Conservation (phyloP, 2,113 vertebrate species). For the chimpanzee (Pan troglodytes) region DNA sequence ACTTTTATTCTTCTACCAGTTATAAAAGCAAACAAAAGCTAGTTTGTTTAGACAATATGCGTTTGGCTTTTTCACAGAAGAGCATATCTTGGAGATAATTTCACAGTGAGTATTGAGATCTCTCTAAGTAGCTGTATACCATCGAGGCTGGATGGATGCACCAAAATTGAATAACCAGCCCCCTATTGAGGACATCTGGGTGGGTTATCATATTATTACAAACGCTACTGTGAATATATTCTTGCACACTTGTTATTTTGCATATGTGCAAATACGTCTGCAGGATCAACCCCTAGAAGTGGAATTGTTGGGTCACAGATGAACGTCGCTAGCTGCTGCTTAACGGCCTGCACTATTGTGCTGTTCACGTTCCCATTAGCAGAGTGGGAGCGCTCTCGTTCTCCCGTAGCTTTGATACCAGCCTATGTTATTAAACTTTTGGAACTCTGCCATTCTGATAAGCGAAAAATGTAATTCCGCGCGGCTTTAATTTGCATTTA, state of each 20-base stretch:
- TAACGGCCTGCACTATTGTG: neutral
- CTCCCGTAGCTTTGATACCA: fast-evolving
- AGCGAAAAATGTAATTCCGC: neutral
- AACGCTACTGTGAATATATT: neutral
- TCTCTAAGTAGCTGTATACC: neutral
- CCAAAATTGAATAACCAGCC: neutral
- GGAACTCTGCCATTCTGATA: neutral
- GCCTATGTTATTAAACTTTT: fast-evolving
- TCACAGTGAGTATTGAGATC: neutral
- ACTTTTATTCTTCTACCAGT: neutral
- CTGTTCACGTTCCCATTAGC: fast-evolving
- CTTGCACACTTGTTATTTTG: neutral
- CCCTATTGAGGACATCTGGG: neutral
- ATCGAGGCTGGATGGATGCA: neutral
- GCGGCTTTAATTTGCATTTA: fast-evolving
- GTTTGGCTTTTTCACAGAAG: neutral
- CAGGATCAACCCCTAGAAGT: neutral
- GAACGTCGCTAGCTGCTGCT: fast-evolving
- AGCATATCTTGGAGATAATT: neutral
- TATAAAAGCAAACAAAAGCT: neutral
- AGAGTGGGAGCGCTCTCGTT: fast-evolving
- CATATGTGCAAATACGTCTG: neutral
- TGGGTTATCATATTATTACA: neutral
- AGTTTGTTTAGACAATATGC: neutral
- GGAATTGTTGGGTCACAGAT: neutral